Evolutionary conservation across 1,140 invertebrate genomes (phyloP), one percentile per base, ranked within the genome.

Genomic region (Ruditapes philippinarum): DNA sequence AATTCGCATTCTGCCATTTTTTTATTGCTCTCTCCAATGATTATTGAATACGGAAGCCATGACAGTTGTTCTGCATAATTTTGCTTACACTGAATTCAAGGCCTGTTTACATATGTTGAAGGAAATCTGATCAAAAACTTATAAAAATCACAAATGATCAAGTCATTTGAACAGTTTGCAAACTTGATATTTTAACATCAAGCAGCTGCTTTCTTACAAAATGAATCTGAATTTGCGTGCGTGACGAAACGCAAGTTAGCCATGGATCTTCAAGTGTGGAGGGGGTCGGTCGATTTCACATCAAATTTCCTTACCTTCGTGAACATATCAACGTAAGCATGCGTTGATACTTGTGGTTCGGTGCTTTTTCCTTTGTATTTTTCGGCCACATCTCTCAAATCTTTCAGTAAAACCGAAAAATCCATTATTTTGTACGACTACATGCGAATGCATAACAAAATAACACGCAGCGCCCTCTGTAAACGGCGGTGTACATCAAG

Each of bases 241-340:
- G 85, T 88, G 85, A 88, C 85, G 17, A 60, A 54, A 31, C 4
- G 42, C 74, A 60, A 76, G 76, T 88, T 42, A n/a, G 49, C 54
- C 60, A 88, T 79, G 40, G 45, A 31, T 33, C 19, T 73, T 65
- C 73, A 12, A n/a, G 49, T 19, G 51, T 22, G 33, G 42, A 45
- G 57, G 79, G 49, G 65, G 25, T 82, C 28, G 42, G n/a, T 60
- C 0, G n/a, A 11, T 62, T 89, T 11, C 9, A 28, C 28, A 22
- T 1, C 62, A 12, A 74, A 22, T 51, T 57, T 74, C 12, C 68
- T 82, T 31, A 89, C 87, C 87, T 89, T 89, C 49, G 70, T 82
- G 51, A 89, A 89, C 87, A 89, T 89, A 82, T 89, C 87, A 40
- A 76, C 87, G 51, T 82, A 89, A 45, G 80, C 87, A 83, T 62